A percentile compares a stretch with the other conserved stretches of the same genome.
Evolutionary conservation across 2,888 invertebrate species (phyloP).

Genomic region (Epinotia demarniana): DNA sequence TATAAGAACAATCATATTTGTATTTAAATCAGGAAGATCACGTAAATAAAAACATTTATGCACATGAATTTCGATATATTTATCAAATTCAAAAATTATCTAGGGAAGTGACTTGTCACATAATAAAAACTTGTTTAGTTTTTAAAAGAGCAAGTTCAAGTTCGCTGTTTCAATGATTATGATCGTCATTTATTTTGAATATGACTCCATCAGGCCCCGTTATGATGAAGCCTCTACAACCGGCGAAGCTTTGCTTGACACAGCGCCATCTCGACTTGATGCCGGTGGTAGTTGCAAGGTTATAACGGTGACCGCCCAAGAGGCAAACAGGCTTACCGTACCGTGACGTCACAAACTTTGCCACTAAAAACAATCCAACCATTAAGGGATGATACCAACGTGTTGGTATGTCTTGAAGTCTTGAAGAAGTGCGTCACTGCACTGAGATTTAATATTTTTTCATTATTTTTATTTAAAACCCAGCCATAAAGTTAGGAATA

Average conservation of each 20-base stretch:
- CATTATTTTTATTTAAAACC: too few species aligned
- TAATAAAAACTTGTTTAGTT: too few species aligned
- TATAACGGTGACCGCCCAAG: slow-evolving; percentile 9
- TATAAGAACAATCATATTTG: too few species aligned
- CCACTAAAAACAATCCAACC: slow-evolving; percentile 5
- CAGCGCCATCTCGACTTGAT: slow-evolving; percentile 51
- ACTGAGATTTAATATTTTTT: not conserved
- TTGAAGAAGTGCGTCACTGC: not conserved
- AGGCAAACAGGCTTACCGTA: slow-evolving; percentile 10
- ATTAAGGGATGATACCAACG: not conserved
- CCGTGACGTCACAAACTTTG: slow-evolving; percentile 4
- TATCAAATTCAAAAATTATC: too few species aligned
- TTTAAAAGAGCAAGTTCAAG: not conserved
- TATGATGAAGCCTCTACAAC: not conserved
- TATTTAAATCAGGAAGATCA: too few species aligned
- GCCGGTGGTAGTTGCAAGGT: slow-evolving; percentile 37
- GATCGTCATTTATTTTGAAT: not conserved
- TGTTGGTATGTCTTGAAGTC: not conserved
- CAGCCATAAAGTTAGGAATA: too few species aligned
- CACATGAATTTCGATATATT: too few species aligned
- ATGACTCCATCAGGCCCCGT: slow-evolving; percentile 5
- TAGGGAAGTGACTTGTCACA: too few species aligned
- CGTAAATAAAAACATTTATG: too few species aligned
- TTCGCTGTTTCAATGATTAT: not conserved
- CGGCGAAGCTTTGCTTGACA: slow-evolving; percentile 3